These are phyloP conservation scores for Otus sunia DNA, from an alignment of 2,113 vertebrate species.

Conservation along the genomic window DNA sequence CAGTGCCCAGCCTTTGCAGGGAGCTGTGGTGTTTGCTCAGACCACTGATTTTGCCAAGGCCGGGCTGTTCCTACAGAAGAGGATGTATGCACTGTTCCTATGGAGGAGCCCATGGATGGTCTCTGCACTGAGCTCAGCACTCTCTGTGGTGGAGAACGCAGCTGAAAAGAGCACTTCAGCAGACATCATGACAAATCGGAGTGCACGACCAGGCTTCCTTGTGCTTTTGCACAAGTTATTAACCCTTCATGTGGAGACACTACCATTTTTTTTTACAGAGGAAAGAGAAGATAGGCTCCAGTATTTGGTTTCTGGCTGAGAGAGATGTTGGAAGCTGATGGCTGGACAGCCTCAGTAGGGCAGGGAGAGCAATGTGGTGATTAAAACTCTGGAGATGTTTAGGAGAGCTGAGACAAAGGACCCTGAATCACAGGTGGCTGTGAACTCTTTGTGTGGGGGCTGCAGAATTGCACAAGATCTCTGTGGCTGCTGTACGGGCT, in stretches of 20 bases:
- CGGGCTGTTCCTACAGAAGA: not conserved
- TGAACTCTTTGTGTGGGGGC: not conserved
- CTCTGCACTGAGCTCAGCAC: not conserved
- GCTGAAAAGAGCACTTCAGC: not conserved
- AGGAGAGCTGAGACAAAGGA: not conserved
- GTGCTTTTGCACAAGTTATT: not conserved
- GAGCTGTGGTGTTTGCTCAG: not conserved
- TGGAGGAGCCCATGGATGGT: not conserved
- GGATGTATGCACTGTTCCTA: not conserved
- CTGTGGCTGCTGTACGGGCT: accelerated
- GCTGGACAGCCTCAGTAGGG: not conserved
- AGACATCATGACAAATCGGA: not conserved
- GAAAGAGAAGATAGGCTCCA: not conserved
- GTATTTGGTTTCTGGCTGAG: not conserved
- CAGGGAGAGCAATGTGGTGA: not conserved
- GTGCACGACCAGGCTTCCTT: not conserved
- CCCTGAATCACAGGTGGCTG: not conserved
- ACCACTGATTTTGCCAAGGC: not conserved
- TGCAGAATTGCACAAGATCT: not conserved
- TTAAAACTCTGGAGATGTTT: not conserved
- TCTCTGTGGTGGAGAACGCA: not conserved
- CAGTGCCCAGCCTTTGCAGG: not conserved
- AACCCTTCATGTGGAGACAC: not conserved
- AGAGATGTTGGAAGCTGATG: not conserved
- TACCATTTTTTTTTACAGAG: not conserved